phyloP scores from a whole-genome alignment of 2,888 invertebrate species.

The Mechanitis mazaeus region DNA sequence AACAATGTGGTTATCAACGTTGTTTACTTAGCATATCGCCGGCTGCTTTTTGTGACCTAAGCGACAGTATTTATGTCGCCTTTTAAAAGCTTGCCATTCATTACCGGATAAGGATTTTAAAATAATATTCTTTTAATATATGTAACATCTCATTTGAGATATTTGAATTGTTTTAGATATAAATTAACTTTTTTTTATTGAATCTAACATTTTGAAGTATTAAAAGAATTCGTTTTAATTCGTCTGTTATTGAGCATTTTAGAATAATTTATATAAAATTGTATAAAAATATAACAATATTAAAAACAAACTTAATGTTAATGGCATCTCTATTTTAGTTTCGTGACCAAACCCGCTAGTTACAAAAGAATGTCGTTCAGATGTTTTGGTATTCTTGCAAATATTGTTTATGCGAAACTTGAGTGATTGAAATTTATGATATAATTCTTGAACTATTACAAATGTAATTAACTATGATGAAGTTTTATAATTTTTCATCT shows the following conservation, averaged over 20 bases:
- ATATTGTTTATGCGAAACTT: conserved; percentile 45
- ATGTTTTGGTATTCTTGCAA: conserved; percentile 65
- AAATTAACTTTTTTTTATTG: too few species aligned
- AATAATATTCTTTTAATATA: not conserved
- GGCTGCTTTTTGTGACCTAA: conserved; percentile 60
- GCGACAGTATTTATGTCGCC: conserved; percentile 47
- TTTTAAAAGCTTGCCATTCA: conserved; percentile 40
- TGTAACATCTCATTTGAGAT: too few species aligned
- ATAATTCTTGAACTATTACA: conserved; percentile 14
- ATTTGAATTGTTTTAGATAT: too few species aligned
- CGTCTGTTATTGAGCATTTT: too few species aligned
- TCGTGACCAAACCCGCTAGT: conserved; percentile 69
- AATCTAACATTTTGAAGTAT: too few species aligned
- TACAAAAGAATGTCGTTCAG: conserved; percentile 62
- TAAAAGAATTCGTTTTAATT: too few species aligned
- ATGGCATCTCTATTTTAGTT: conserved; percentile 43
- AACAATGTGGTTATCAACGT: conserved; percentile 61
- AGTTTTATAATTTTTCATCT: too few species aligned
- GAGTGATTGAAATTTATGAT: conserved; percentile 37
- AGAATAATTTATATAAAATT: not conserved
- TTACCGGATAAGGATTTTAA: conserved; percentile 15
- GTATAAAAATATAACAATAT: conserved; percentile 1
- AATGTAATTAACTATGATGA: too few species aligned
- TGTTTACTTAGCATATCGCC: conserved; percentile 71
- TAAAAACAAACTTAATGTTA: conserved; percentile 28